Base-by-base conservation (phyloP, 1,140 invertebrate species). In the Triops cancriformis region DNA sequence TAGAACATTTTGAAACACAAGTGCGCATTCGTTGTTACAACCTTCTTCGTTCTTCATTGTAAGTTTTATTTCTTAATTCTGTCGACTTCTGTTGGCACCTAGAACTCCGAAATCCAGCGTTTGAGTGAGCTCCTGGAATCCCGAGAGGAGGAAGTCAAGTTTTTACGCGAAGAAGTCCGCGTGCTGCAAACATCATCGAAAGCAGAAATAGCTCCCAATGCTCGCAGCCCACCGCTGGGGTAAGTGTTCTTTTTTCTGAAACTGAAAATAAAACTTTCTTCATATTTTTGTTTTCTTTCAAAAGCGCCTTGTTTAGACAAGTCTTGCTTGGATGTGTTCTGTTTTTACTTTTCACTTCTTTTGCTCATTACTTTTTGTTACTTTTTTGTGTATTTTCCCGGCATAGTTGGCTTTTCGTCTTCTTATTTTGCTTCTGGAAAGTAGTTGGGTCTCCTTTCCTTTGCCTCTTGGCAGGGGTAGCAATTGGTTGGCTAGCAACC, bases 1-100 rank as follows among this genome's bases (percentile, higher is more conserved):
- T 79, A 26, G 41, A 31, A 28, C 75, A 79, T 37, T 51, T 76
- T 26, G 75, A 77, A 23, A 74, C 73, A 74, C 18, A 74, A 74
- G 14, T 26, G 1, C 18, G 26, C 6, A 42, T 74, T 74, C 18
- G 26, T 28, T n/a, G 6, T 26, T 74, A 74, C 23, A 23, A 23
- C 23, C n/a, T 74, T 74, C 26, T 18, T 14, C 23, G 23, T 3
- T 14, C 14, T 64, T n/a, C 23, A 51, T 51, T 14, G 14, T 64
- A 64, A 14, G 45, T n/a, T 64, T 14, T 64, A 14, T 64, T n/a
- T 64, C 14, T 14, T 64, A 64, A 64, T 64, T 14, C 18, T 64
- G 14, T 64, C 5, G 51, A 23, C 23, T 64, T 37, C 2, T 37
- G 31, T 7, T 37, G 7, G n/a, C n/a, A n/a, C n/a, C 51, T 64